phyloP scores from a whole-genome alignment of 2,888 invertebrate species.

The Tiliacea aurago region DNA sequence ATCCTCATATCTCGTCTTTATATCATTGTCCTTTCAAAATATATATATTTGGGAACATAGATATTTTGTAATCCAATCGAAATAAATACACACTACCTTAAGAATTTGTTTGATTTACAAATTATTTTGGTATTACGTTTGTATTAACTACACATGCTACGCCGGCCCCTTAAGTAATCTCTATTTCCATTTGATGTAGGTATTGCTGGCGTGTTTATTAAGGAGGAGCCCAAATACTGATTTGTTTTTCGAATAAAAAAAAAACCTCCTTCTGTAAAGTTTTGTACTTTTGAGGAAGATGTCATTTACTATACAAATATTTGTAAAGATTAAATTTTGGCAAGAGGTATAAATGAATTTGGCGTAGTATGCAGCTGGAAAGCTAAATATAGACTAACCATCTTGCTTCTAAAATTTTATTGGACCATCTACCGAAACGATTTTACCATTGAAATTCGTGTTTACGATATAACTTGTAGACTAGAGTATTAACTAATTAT shows the following conservation, averaged over 20 bases:
- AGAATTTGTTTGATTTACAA: too few relatives aligned
- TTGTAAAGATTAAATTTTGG: background rate
- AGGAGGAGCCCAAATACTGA: background rate
- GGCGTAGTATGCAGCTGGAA: background rate
- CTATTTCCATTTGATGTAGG: constrained; percentile 26
- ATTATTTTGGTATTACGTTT: too few relatives aligned
- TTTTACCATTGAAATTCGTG: background rate
- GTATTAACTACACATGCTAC: too few relatives aligned
- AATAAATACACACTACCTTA: too few relatives aligned
- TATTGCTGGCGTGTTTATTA: constrained; percentile 19
- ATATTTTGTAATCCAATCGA: too few relatives aligned
- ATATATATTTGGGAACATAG: too few relatives aligned
- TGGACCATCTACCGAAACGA: background rate
- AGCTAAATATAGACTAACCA: too few relatives aligned
- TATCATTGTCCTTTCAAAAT: too few relatives aligned
- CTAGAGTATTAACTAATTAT: too few relatives aligned
- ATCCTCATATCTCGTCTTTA: too few relatives aligned
- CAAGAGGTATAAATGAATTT: background rate
- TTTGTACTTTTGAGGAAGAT: background rate
- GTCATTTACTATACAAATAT: background rate
- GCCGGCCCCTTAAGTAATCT: constrained; percentile 46
- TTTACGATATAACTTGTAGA: background rate
- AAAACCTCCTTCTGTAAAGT: too few relatives aligned
- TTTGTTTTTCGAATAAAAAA: background rate
- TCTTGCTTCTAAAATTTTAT: background rate